Conservation (phyloP, 37 sponge, comb jelly and placozoan species). For the Lycopodina hypogea region DNA sequence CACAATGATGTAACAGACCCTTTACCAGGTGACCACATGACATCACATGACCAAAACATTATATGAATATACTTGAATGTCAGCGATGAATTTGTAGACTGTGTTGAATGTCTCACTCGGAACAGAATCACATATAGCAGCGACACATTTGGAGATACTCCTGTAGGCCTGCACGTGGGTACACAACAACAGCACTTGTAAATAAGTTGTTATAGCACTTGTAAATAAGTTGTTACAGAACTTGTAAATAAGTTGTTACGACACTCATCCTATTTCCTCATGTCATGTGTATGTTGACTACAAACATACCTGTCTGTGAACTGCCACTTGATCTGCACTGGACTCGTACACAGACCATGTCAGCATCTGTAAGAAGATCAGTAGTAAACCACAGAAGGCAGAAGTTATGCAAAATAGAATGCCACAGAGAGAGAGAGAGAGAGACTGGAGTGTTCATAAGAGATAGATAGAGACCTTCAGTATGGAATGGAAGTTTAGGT, state of each 20-base stretch:
- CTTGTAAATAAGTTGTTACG: no score
- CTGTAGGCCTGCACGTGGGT: slow-evolving; percentile 64
- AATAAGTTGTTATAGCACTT: no score
- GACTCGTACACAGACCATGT: slow-evolving; percentile 57
- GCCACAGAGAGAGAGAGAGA: neutral
- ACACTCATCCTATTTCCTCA: neutral
- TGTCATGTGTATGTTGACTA: neutral
- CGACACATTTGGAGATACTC: slow-evolving; percentile 81
- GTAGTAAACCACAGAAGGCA: no score
- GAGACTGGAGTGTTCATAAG: neutral
- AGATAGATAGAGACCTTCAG: slow-evolving; percentile 21
- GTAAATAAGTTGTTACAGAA: no score
- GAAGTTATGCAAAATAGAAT: neutral
- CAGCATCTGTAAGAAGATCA: slow-evolving; percentile 48
- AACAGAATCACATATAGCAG: slow-evolving; percentile 63
- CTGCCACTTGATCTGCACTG: neutral
- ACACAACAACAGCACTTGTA: neutral
- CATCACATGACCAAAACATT: neutral
- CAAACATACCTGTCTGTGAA: slow-evolving; percentile 64
- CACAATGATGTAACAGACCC: no score
- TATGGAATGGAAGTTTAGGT: slow-evolving; percentile 40
- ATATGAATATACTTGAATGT: slow-evolving; percentile 54
- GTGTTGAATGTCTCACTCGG: slow-evolving; percentile 50
- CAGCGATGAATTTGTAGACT: slow-evolving; percentile 63
- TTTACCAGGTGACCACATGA: neutral